Percentiles rank a stretch among this genome's conserved stretches.
Evolutionary conservation across 2,888 invertebrate species (phyloP).

Genomic region (Epistrophe eligans): DNA sequence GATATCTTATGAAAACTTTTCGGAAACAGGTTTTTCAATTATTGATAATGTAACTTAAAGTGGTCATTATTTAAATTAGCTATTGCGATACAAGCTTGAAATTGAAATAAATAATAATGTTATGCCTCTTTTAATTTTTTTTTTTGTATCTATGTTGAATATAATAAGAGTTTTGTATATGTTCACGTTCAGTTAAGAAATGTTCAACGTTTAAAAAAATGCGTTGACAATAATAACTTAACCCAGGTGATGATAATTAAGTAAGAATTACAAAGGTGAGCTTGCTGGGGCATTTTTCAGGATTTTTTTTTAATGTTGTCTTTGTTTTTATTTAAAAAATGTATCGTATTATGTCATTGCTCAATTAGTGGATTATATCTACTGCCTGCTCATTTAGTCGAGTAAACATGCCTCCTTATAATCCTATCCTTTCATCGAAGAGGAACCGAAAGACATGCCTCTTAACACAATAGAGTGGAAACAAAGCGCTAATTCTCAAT

Average conservation of each 20-base stretch:
- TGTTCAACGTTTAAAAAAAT: neutral
- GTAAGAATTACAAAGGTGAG: neutral
- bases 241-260: neutral
- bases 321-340: slow-evolving; percentile 22
- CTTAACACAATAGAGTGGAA: slow-evolving; percentile 65
- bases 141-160: too few relatives aligned
- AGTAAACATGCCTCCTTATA: slow-evolving; percentile 66
- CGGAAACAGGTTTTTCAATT: too few relatives aligned
- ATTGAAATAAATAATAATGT: too few relatives aligned
- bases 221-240: neutral
- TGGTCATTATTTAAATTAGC: too few relatives aligned
- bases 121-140: too few relatives aligned
- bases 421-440: slow-evolving; percentile 48
- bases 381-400: slow-evolving; percentile 69
- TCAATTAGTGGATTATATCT: slow-evolving; percentile 65
- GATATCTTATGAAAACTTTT: too few relatives aligned
- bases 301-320: neutral
- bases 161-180: too few relatives aligned
- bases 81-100: too few relatives aligned
- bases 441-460: slow-evolving; percentile 52
- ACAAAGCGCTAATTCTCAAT: slow-evolving; percentile 55
- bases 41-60: too few relatives aligned
- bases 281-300: neutral
- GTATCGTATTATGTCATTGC: slow-evolving; percentile 62
- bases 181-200: too few relatives aligned